phyloP scores from a whole-genome alignment of 2,113 vertebrate species.

The human region DNA sequence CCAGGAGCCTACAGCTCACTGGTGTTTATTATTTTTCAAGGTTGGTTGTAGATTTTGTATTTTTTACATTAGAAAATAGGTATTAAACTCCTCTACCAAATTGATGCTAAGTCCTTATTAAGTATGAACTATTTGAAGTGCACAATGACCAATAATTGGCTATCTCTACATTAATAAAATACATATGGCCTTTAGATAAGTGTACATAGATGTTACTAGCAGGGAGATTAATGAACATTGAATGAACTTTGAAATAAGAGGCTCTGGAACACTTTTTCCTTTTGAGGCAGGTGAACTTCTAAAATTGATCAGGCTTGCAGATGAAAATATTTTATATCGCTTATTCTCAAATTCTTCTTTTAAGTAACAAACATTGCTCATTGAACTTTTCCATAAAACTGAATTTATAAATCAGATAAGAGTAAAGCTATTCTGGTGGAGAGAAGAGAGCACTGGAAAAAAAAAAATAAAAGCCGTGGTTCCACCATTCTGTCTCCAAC shows the following conservation, averaged over 20 bases:
- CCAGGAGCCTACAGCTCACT: neutral
- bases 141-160: neutral
- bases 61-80: neutral
- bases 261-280: neutral
- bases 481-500: neutral
- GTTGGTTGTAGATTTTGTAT: neutral
- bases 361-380: neutral
- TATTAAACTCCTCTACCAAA: neutral
- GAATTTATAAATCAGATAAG: neutral
- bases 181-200: slow-evolving; percentile 37
- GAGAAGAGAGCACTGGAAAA: neutral
- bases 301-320: neutral
- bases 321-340: neutral
- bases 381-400: neutral
- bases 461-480: neutral
- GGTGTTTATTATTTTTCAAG: neutral
- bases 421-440: neutral
- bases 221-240: neutral
- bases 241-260: slow-evolving; percentile 10
- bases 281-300: slow-evolving; percentile 31
- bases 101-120: neutral
- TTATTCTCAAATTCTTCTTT: neutral
- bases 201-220: neutral
- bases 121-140: neutral
- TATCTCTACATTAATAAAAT: slow-evolving; percentile 21